Percentiles rank a stretch among this genome's conserved stretches.
Conservation (phyloP, 1,140 invertebrate species). For the Gryllus bimaculatus region DNA sequence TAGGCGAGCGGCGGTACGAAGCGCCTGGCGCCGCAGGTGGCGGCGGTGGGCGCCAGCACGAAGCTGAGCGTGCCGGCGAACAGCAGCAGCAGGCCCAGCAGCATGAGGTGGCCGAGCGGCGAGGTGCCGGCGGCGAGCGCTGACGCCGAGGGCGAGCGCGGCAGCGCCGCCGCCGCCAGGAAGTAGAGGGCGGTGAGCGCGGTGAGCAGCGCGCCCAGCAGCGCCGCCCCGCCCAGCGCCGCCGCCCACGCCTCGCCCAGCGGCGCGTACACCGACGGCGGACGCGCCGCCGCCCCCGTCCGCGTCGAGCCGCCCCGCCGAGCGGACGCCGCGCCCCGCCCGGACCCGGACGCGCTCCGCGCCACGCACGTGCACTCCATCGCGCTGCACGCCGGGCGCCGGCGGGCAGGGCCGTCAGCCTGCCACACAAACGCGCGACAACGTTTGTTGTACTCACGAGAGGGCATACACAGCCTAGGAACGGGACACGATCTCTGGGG, state of each 20-base stretch:
- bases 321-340: too few relatives aligned
- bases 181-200: conserved; percentile 39
- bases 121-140: conserved; percentile 36
- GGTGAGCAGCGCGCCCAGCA: conserved; percentile 30
- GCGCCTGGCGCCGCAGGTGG: conserved; percentile 37
- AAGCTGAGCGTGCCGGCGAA: conserved; percentile 40
- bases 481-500: too few relatives aligned
- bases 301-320: neutral
- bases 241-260: conserved; percentile 15
- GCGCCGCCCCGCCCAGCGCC: conserved; percentile 11
- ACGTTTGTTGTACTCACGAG: too few relatives aligned
- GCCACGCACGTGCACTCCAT: neutral
- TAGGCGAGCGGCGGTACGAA: conserved; percentile 39
- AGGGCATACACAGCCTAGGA: too few relatives aligned
- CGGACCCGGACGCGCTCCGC: too few relatives aligned
- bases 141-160: conserved; percentile 17
- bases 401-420: too few relatives aligned
- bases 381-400: neutral
- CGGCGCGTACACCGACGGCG: neutral
- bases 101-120: conserved; percentile 39
- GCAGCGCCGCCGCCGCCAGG: conserved; percentile 29
- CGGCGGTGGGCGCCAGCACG: conserved; percentile 35
- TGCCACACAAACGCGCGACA: too few relatives aligned
- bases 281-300: neutral
- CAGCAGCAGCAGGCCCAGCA: conserved; percentile 38